Evolutionary conservation across 2,888 invertebrate species (phyloP).

Genomic region (Napeogenes sylphis): DNA sequence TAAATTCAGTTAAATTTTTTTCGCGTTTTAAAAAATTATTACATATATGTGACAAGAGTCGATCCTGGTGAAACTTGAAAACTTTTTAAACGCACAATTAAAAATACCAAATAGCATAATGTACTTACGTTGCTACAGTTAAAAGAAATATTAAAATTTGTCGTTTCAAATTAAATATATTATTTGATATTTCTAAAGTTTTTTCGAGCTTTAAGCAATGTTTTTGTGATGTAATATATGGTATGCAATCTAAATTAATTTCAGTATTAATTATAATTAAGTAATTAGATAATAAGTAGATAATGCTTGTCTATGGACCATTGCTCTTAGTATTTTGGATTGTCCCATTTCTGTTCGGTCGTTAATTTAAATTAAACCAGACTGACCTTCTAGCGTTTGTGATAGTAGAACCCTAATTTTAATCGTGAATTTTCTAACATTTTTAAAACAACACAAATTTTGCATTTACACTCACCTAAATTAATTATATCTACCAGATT

Average conservation of each 20-base stretch:
- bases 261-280: slow-evolving; percentile 22
- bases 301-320: slow-evolving; percentile 14
- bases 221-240: slow-evolving; percentile 24
- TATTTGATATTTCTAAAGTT: slow-evolving; percentile 11
- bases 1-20: background rate
- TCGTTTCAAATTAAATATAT: background rate
- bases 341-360: slow-evolving; percentile 7
- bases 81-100: slow-evolving; percentile 4
- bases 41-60: background rate
- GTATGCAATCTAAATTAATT: slow-evolving; percentile 16
- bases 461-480: slow-evolving; percentile 25
- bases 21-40: background rate
- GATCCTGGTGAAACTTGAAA: background rate
- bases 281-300: slow-evolving; percentile 18
- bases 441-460: slow-evolving; percentile 24
- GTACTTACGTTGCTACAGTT: background rate
- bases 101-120: slow-evolving; percentile 1
- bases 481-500: slow-evolving; percentile 23
- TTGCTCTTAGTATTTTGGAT: background rate
- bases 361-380: slow-evolving; percentile 6
- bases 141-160: background rate
- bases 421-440: slow-evolving; percentile 22
- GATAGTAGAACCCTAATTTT: slow-evolving; percentile 20
- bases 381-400: slow-evolving; percentile 21
- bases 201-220: slow-evolving; percentile 25